phyloP scores from a whole-genome alignment of 2,113 vertebrate genomes.

The Solea solea region DNA sequence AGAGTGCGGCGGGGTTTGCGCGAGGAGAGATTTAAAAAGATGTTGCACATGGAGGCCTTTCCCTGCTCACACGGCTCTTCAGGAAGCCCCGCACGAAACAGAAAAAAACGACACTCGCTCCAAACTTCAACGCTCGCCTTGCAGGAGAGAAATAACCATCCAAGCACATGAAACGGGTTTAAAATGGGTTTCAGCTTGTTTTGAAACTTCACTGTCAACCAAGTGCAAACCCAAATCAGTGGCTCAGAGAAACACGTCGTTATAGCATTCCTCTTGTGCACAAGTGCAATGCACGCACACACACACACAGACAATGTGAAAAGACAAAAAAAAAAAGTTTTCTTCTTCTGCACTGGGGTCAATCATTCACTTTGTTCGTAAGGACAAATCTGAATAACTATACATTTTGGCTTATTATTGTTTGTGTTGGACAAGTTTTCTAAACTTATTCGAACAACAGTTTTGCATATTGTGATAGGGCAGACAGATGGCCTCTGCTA shows the following conservation, averaged over 20 bases:
- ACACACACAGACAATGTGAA: neutral
- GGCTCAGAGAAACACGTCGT: conserved; percentile 51
- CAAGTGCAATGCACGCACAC: conserved; percentile 8
- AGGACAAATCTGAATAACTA: neutral
- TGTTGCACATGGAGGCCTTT: conserved; percentile 38
- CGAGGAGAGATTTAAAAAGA: conserved; percentile 7
- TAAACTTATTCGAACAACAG: neutral
- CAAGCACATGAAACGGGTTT: conserved; percentile 9
- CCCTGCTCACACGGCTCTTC: conserved; percentile 44
- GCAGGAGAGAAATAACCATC: neutral
- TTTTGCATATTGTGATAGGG: too few relatives aligned
- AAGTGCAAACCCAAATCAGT: conserved; percentile 31
- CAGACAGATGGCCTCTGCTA: too few relatives aligned
- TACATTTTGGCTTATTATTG: too few relatives aligned
- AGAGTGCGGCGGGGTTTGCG: conserved; percentile 38
- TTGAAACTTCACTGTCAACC: conserved; percentile 24
- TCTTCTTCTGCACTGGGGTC: too few relatives aligned
- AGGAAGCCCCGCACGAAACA: conserved; percentile 32
- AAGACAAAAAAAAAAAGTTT: neutral
- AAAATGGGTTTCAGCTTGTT: conserved; percentile 26
- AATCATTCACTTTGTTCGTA: neutral
- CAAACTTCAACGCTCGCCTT: too few relatives aligned
- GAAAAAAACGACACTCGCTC: too few relatives aligned
- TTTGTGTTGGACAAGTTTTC: neutral
- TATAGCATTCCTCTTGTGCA: conserved; percentile 39